Evolutionary conservation across 2,888 invertebrate species (phyloP), one percentile per base, ranked within the genome.

Genomic region (Eristalis arbustorum): DNA sequence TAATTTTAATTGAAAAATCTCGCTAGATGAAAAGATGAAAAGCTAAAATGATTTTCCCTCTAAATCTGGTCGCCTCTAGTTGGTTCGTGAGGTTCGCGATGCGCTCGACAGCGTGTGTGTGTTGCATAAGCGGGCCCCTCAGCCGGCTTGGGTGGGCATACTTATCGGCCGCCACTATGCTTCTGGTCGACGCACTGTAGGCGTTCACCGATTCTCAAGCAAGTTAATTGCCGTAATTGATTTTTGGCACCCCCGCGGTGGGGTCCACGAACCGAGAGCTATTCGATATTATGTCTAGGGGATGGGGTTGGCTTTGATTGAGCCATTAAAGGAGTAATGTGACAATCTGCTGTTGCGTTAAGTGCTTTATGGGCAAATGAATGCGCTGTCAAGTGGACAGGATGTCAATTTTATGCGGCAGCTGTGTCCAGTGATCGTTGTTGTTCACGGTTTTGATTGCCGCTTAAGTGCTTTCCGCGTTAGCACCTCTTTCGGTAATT

Each of bases 1-100:
- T 63, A 83, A 83, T 80, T 73, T 62, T 68, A 68, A 68, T 68
- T 40, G 28, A 63, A 25, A 25, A 23, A 22, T 49, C 49, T 28
- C 59, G 59, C 49, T 61, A 59, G 3, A 66, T 66, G 64, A 37
- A 40, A 34, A 23, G 23, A 49, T 49, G 49, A 49, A 18, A 18
- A 22, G 49, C n/a, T 18, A 8, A 49, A 18, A 49, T 49, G 49
- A 49, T 49, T 18, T 59, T 10, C 25, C 59, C 11, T 23, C 59
- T 59, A 59, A 59, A 25, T 59, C 59, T 59, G 59, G 59, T 59
- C 25, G 22, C 18, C 49, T n/a, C 49, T 49, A n/a, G 42, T 4
- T 8, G 34, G 34, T 25, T 25, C 25, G 25, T 2, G 25, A 25
- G 31, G 10, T 31, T 31, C 8, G 37, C 37, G 37, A 3, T 2